Evolutionary conservation across 2,888 invertebrate genomes (phyloP).

Genomic region (Phyllotreta cruciferae): DNA sequence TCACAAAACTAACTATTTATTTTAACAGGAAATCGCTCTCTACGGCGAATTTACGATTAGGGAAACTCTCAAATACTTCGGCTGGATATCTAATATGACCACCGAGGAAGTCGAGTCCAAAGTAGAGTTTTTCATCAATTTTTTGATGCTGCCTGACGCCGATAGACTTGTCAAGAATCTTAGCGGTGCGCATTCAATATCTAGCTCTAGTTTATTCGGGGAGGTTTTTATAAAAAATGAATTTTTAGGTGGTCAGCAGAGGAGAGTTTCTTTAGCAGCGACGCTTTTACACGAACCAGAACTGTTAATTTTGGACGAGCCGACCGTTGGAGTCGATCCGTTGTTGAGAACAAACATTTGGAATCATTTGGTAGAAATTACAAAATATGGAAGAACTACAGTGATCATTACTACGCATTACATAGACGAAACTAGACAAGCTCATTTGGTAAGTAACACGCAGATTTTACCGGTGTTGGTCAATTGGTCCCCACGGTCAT

Average conservation of each 20-base stretch:
- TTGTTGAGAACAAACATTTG: constrained; percentile 91
- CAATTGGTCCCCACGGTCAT: too few species aligned
- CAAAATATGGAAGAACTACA: constrained; percentile 88
- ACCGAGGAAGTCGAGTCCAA: constrained; percentile 53
- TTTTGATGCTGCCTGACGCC: constrained; percentile 72
- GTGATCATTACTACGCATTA: constrained; percentile 94
- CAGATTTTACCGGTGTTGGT: too few species aligned
- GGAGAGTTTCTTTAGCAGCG: constrained; percentile 87
- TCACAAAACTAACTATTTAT: background rate
- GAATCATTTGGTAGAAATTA: constrained; percentile 91
- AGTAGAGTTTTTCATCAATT: constrained; percentile 53
- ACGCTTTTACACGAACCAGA: constrained; percentile 90
- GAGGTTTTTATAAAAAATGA: constrained; percentile 44
- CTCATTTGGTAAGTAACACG: constrained; percentile 76
- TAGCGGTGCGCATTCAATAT: constrained; percentile 7
- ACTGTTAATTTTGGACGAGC: constrained; percentile 88
- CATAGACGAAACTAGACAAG: constrained; percentile 93
- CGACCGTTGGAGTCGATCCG: constrained; percentile 93
- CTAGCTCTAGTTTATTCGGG: background rate
- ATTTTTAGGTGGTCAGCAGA: constrained; percentile 83
- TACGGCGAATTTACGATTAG: constrained; percentile 59
- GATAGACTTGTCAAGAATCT: constrained; percentile 63
- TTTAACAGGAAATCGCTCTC: constrained; percentile 53
- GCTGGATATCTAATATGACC: constrained; percentile 57
- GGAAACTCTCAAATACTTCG: constrained; percentile 58